phyloP scores from a whole-genome alignment of 2,113 vertebrate genomes.

The Pimephales promelas region DNA sequence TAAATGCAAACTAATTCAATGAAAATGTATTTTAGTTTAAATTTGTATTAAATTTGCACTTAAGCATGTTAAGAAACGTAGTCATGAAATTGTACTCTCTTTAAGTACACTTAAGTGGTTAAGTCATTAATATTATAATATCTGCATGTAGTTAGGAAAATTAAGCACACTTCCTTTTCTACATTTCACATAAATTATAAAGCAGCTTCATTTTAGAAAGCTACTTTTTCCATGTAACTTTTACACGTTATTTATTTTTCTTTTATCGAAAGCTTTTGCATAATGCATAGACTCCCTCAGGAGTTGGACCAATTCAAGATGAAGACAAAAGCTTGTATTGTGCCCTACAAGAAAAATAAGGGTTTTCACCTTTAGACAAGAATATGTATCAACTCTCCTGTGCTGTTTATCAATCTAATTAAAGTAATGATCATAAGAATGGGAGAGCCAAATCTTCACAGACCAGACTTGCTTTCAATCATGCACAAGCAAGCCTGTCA shows the following conservation, averaged over 20 bases:
- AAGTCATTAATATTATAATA: too few relatives aligned
- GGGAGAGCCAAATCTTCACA: conserved; percentile 32
- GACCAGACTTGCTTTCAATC: conserved; percentile 38
- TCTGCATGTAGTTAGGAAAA: too few relatives aligned
- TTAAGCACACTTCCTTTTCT: too few relatives aligned
- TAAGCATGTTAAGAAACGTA: too few relatives aligned
- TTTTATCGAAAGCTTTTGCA: conserved; percentile 57
- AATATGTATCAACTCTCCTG: conserved; percentile 31
- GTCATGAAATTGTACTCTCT: too few relatives aligned
- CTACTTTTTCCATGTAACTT: too few relatives aligned
- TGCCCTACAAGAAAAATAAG: conserved; percentile 53
- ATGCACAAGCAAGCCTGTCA: conserved; percentile 17
- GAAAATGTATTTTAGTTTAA: too few relatives aligned
- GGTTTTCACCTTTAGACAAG: conserved; percentile 41
- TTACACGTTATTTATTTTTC: conserved; percentile 40
- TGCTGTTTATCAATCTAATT: conserved; percentile 46
- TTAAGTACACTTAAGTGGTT: too few relatives aligned
- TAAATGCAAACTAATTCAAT: too few relatives aligned
- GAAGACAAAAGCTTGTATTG: conserved; percentile 52
- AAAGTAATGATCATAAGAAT: conserved; percentile 46
- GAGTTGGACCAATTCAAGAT: conserved; percentile 46
- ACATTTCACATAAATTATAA: too few relatives aligned
- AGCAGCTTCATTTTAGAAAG: too few relatives aligned
- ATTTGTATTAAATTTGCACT: too few relatives aligned
- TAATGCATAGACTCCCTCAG: conserved; percentile 34